Percentiles rank a stretch among this genome's conserved stretches.
These are phyloP conservation scores for Thalassarche chlororhynchos DNA, from an alignment of 2,113 vertebrate genomes.

Conservation along the genomic window DNA sequence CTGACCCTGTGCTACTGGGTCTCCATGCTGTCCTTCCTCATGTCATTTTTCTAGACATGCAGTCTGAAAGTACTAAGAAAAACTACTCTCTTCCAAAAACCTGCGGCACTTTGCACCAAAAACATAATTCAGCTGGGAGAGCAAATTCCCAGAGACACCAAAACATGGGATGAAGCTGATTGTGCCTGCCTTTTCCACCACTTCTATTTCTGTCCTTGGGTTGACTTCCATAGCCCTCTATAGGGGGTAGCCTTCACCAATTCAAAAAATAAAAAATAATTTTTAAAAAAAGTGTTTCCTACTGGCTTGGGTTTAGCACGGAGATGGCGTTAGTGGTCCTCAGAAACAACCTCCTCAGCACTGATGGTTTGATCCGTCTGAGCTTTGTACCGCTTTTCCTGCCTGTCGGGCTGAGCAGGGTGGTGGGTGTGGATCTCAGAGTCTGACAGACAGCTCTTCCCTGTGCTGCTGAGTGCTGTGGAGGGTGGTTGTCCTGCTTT, in stretches of 20 bases:
- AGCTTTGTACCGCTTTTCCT: not conserved
- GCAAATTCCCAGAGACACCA: not conserved
- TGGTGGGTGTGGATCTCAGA: not conserved
- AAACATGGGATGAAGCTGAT: not conserved
- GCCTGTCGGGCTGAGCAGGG: not conserved
- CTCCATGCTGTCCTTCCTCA: not conserved
- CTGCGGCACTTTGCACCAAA: not conserved
- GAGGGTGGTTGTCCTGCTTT: not conserved
- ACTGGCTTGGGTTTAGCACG: not conserved
- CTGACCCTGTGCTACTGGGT: not conserved
- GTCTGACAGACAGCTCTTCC: not conserved
- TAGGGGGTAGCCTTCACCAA: not conserved
- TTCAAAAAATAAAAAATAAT: not conserved
- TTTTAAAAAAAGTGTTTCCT: not conserved
- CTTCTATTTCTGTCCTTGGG: not conserved
- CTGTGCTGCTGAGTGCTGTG: not conserved
- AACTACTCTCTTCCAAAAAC: not conserved
- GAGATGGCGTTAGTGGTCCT: not conserved
- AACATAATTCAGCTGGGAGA: not conserved
- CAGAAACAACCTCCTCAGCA: not conserved
- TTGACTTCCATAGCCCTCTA: not conserved
- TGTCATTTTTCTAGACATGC: not conserved
- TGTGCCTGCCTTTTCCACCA: not conserved
- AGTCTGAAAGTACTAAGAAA: not conserved
- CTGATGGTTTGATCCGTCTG: not conserved